These are phyloP conservation scores for Thunnus thynnus DNA, from an alignment of 2,113 vertebrate genomes.

Conservation along the genomic window DNA sequence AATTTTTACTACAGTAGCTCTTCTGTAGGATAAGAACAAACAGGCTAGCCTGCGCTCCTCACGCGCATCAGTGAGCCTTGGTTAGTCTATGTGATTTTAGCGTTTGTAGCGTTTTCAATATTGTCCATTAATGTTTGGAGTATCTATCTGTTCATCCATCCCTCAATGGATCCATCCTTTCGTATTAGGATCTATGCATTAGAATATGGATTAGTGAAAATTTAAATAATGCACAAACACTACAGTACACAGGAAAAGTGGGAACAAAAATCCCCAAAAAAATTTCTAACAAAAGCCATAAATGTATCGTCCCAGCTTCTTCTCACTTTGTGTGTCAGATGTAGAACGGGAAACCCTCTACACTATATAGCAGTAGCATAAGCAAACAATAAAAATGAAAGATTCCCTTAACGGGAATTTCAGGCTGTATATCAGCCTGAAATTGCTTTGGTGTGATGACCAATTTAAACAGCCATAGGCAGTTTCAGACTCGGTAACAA, in stretches of 20 bases:
- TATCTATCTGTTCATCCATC: neutral
- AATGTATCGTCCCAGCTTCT: conserved; percentile 1
- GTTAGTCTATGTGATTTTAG: neutral
- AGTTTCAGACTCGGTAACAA: conserved; percentile 60
- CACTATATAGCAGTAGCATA: conserved; percentile 34
- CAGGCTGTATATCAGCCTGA: conserved; percentile 52
- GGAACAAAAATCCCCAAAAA: neutral
- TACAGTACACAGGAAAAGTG: neutral
- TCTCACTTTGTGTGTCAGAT: conserved; percentile 43
- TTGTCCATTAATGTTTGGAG: neutral
- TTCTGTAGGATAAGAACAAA: no score
- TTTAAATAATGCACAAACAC: neutral
- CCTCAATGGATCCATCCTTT: neutral
- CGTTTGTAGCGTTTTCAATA: neutral
- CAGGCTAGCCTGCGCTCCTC: no score
- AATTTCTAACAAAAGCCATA: no score
- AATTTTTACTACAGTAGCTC: no score
- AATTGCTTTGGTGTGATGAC: conserved; percentile 56
- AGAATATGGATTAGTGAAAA: neutral
- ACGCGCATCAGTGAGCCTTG: no score
- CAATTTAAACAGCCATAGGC: conserved; percentile 65
- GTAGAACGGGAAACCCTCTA: conserved; percentile 28
- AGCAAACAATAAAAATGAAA: conserved; percentile 65
- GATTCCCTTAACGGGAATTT: conserved; percentile 40
- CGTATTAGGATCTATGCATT: no score